Evolutionary conservation across 1,140 invertebrate species (phyloP), one percentile per base, ranked within the genome.

Genomic region (Lasaia peninsularis): DNA sequence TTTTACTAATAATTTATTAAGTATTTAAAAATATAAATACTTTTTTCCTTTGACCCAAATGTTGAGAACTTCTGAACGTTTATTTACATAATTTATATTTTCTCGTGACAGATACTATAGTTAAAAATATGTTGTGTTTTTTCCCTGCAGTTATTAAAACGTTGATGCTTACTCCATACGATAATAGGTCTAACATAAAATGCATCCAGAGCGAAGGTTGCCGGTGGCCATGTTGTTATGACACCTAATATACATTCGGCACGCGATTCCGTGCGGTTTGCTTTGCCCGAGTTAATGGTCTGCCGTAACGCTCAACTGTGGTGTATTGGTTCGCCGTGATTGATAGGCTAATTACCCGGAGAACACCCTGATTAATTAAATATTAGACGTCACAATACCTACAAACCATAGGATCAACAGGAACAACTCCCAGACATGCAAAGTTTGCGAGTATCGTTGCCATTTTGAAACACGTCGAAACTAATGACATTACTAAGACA

Each of bases 161-260:
- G 9, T 8, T 40, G 6, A 40, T 18, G 37, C 8, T 40, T 40
- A 7, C 14, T 40, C 37, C n/a, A 40, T 9, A 7, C 9, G 16
- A 10, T 40, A 18, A 40, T 18, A 18, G 14, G 16, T 40, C 16
- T 7, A 40, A 18, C 9, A 40, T 74, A 72, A 73, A 75, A 76
- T 78, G 74, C 78, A 81, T 74, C 75, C 58, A 74, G 61, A 69
- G 69, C 71, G 66, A 78, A 75, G 73, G 73, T 52, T 69, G 78
- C 64, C 73, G 60, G 63, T 63, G 63, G 56, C 58, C 33, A 56
- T 62, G 73, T 68, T 71, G 74, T 84, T 87, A 85, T 86, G 84
- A 86, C 74, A 81, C 73, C 78, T 84, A 88, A 88, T 88, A 86
- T 79, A 71, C 74, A 71, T 75, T 74, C 63, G 63, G 66, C 84